A percentile compares a stretch with the other conserved stretches of the same genome.
phyloP scores from a whole-genome alignment of 2,888 invertebrate genomes.

The Dermolepida albohirtum region DNA sequence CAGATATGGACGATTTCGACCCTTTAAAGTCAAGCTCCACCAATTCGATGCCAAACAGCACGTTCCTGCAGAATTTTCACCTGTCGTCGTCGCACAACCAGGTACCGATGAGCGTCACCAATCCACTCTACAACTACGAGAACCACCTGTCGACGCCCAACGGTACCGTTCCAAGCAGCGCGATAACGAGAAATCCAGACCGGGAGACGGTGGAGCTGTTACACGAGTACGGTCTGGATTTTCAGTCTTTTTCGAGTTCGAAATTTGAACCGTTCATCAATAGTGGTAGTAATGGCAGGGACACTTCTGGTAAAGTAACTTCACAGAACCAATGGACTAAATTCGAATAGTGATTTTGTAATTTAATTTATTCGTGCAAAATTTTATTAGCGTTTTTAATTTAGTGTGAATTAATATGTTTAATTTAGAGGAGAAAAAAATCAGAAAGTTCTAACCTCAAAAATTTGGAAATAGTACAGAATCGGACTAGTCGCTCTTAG shows the following conservation, averaged over 20 bases:
- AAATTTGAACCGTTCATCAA: conserved; percentile 59
- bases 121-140: conserved; percentile 67
- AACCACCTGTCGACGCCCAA: conserved; percentile 57
- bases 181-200: conserved; percentile 53
- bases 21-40: conserved; percentile 68
- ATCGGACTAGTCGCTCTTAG: too few relatives aligned
- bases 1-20: conserved; percentile 76
- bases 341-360: conserved; percentile 64
- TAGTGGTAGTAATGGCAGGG: conserved; percentile 51
- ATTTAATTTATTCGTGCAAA: conserved; percentile 14
- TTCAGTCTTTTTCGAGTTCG: conserved; percentile 67
- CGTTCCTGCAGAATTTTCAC: conserved; percentile 57
- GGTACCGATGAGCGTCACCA: conserved; percentile 67
- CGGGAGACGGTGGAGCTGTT: conserved; percentile 74
- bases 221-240: conserved; percentile 80
- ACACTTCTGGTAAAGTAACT: conserved; percentile 63
- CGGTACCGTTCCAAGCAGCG: conserved; percentile 64
- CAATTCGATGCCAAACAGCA: conserved; percentile 52
- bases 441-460: too few relatives aligned
- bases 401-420: neutral
- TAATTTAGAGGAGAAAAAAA: too few relatives aligned
- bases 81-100: conserved; percentile 58
- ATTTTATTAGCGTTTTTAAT: conserved; percentile 18
- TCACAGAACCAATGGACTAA: conserved; percentile 71
- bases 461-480: too few relatives aligned